Percentiles rank a stretch among this genome's conserved stretches.
These are phyloP conservation scores for Machaerirhynchus nigripectus DNA, from an alignment of 2,113 vertebrate genomes.

Conservation along the genomic window DNA sequence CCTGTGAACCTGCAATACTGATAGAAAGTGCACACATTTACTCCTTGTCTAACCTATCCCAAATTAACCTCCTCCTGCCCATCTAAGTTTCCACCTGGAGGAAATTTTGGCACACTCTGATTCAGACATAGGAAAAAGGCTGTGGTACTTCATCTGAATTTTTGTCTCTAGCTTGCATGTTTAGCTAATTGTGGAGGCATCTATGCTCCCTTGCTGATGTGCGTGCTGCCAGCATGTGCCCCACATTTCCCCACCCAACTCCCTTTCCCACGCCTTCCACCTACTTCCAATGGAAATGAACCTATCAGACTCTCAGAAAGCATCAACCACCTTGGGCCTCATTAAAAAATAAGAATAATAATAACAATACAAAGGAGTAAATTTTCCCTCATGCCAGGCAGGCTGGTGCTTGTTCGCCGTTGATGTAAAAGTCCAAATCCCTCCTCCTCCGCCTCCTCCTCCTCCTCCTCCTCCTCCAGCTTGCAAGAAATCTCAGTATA, in stretches of 20 bases:
- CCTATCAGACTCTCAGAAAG: background rate
- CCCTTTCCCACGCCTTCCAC: background rate
- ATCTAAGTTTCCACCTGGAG: background rate
- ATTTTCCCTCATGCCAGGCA: background rate
- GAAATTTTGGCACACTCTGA: background rate
- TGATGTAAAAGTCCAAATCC: background rate
- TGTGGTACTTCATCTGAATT: background rate
- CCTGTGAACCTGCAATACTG: background rate
- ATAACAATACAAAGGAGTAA: background rate
- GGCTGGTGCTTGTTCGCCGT: accelerated
- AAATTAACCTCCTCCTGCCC: background rate
- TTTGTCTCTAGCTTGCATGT: background rate
- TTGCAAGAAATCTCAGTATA: background rate
- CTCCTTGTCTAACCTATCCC: background rate
- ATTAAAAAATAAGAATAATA: background rate
- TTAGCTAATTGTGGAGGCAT: background rate
- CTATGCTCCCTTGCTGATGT: background rate
- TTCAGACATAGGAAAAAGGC: background rate
- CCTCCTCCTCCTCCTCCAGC: background rate
- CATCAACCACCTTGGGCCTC: background rate
- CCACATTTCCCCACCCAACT: background rate
- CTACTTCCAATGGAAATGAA: background rate
- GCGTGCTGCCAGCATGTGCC: background rate
- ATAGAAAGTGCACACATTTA: background rate
- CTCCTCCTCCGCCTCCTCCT: background rate